phyloP scores from a whole-genome alignment of 2,888 invertebrate species.

The Phytoseiulus persimilis region DNA sequence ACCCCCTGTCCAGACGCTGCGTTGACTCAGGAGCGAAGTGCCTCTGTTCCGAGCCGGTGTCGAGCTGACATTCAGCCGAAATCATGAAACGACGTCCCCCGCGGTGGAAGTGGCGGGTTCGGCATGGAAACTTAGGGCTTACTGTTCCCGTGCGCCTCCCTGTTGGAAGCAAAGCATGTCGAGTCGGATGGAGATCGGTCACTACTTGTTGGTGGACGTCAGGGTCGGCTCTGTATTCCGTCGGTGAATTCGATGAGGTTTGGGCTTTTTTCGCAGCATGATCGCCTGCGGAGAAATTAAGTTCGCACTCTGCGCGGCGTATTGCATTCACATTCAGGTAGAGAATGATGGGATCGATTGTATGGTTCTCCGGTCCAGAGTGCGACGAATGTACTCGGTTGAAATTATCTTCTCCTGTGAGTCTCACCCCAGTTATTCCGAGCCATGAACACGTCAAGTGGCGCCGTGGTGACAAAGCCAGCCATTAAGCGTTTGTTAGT shows the following conservation, averaged over 20 bases:
- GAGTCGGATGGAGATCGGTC: neutral
- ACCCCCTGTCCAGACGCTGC: neutral
- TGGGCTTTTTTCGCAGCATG: constrained; percentile 37
- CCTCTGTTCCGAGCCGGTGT: neutral
- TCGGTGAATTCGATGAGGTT: constrained; percentile 35
- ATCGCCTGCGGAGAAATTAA: neutral
- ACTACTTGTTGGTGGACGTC: constrained; percentile 23
- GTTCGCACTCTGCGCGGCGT: neutral
- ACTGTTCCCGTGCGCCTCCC: neutral
- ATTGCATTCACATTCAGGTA: neutral
- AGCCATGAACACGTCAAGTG: neutral
- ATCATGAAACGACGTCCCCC: neutral
- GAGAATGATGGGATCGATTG: neutral
- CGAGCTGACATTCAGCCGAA: neutral
- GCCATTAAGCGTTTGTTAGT: neutral
- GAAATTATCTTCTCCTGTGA: too few relatives aligned
- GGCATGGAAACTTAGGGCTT: neutral
- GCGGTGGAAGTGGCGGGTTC: neutral
- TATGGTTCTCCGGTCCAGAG: too few relatives aligned
- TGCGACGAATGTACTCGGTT: too few relatives aligned
- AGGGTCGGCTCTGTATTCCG: constrained; percentile 32
- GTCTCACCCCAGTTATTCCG: neutral
- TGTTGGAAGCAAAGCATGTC: neutral
- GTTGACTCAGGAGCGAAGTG: neutral
- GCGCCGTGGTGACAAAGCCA: neutral